These are phyloP conservation scores for Macaria notata DNA, from an alignment of 2,888 invertebrate genomes.

Conservation along the genomic window DNA sequence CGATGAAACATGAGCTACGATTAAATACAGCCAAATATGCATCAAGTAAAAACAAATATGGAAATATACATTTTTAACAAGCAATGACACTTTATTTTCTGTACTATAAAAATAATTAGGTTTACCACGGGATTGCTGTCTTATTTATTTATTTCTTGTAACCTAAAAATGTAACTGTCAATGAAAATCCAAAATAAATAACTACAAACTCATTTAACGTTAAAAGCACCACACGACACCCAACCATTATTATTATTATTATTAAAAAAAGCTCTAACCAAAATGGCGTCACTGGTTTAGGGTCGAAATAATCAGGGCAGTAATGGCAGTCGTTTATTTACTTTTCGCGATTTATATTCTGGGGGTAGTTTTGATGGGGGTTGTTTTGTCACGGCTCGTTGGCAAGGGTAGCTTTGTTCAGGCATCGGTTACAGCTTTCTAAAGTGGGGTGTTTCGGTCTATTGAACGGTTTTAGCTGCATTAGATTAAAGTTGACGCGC, in stretches of 20 bases:
- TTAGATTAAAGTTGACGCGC: constrained; percentile 24
- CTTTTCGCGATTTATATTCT: constrained; percentile 74
- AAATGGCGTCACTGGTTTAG: constrained; percentile 68
- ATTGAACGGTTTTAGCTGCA: constrained; percentile 21
- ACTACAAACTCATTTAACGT: too few species aligned
- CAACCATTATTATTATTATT: constrained; percentile 11
- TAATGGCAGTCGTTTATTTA: constrained; percentile 78
- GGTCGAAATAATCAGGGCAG: constrained; percentile 77
- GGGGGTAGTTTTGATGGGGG: constrained; percentile 47
- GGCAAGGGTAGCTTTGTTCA: constrained; percentile 52
- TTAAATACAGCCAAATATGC: too few species aligned
- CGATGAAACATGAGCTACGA: too few species aligned
- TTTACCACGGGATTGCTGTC: too few species aligned
- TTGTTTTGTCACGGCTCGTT: constrained; percentile 74
- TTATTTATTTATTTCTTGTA: too few species aligned
- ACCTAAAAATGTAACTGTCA: too few species aligned
- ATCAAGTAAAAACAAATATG: too few species aligned
- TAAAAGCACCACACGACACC: background rate
- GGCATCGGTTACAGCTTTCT: constrained; percentile 30
- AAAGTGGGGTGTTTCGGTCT: constrained; percentile 28
- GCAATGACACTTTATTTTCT: too few species aligned
- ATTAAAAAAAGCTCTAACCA: constrained; percentile 36
- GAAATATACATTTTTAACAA: too few species aligned
- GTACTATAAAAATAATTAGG: too few species aligned
- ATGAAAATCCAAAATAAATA: too few species aligned